Conservation (phyloP, 2,888 invertebrate species). For the Melieria picta region DNA sequence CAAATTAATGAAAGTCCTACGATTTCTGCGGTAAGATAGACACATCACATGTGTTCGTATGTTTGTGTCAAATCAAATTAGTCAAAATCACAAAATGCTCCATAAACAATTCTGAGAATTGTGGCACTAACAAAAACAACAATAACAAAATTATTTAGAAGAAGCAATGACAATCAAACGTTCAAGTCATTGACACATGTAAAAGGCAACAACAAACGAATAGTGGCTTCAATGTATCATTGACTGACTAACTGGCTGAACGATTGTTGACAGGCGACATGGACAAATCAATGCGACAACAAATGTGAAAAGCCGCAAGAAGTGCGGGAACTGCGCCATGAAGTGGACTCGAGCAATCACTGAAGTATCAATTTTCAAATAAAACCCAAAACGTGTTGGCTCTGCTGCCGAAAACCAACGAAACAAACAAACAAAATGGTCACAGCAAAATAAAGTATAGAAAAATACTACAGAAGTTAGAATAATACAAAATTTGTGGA, state of each 20-base stretch:
- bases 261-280: too few relatives aligned
- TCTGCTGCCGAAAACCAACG: too few relatives aligned
- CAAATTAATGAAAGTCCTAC: neutral
- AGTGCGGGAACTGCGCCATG: conserved; percentile 34
- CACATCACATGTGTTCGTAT: conserved; percentile 16
- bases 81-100: conserved; percentile 29
- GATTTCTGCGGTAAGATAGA: neutral
- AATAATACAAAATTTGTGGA: neutral
- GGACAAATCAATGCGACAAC: neutral
- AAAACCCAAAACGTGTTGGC: too few relatives aligned
- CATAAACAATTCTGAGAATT: conserved; percentile 19
- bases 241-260: too few relatives aligned
- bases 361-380: conserved; percentile 30
- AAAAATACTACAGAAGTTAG: too few relatives aligned
- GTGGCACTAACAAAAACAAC: neutral
- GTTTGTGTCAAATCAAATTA: conserved; percentile 44
- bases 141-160: too few relatives aligned
- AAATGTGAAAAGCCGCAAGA: conserved; percentile 17
- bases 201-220: too few relatives aligned
- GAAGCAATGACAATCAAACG: too few relatives aligned
- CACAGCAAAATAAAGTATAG: too few relatives aligned
- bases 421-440: too few relatives aligned
- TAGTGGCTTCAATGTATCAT: too few relatives aligned
- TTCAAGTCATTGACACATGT: too few relatives aligned
- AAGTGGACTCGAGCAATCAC: conserved; percentile 3